Base-by-base conservation (phyloP, 2,113 vertebrate genomes). In the Cyphomyrus discorhynchus region DNA sequence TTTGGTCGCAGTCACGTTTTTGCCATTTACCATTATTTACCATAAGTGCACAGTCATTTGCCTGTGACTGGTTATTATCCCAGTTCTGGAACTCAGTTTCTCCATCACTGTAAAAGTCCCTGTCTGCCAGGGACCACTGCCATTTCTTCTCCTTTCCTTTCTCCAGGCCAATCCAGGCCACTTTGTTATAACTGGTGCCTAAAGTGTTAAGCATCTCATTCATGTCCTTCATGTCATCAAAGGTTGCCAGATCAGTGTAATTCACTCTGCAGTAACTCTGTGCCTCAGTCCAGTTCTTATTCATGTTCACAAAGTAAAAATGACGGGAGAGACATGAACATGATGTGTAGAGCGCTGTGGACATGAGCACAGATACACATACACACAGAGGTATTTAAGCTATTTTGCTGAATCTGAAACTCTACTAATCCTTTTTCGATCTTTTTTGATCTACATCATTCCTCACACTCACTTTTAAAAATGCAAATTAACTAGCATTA, bases 81-180 rank as follows among this genome's bases (percentile, higher is more conserved):
- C 94, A 95, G 89, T 95, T 95, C 0, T 88, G 88, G 92, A 91
- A 95, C 5, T n/a, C 39, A 58, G 2, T n/a, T 3, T 58, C 77
- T 21, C n/a, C 77, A 45, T 31, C 5, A 46, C 4, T 46, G 19
- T 90, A 88, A 47, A 88, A 58, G 6, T 17, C n/a, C n/a, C 91
- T 83, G 88, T 90, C 85, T 56, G 92, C 74, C 85, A 47, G 13
- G 10, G 94, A 92, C 94, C 95, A 95, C 56, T 94, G 92, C 95
- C 95, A 96, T 46, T 1, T 91, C 86, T 52, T 47, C 2, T 46
- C 86, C 5, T 84, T 31, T 90, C 90, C 91, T 35, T 27, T 42
- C 93, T 94, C 91, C 88, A 96, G 93, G 86, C 95, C 95, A 90
- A 95, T 94, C 93, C 94, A 96, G 39, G 92, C 90, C 50, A 56